Base-by-base conservation (phyloP, 2,888 invertebrate genomes). In the Dichetophora obliterata region DNA sequence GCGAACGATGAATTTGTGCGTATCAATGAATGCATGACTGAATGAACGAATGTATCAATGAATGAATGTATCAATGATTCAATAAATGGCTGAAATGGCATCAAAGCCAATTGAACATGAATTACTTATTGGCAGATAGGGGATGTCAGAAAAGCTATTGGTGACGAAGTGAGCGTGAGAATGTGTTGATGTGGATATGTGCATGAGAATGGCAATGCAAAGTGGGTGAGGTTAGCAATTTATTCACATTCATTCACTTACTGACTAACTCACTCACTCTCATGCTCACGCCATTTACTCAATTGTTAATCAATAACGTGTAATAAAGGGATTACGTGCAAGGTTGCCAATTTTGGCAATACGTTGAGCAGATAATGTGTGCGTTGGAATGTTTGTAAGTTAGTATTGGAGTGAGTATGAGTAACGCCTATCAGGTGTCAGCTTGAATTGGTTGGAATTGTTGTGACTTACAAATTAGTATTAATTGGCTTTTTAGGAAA, bases 291-390 rank as follows among this genome's bases (percentile, higher is more conserved):
- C 63, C 63, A 65, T 19, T 65, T 50, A 68, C 48, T 68, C 50
- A 68, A 48, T 48, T 68, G 68, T 50, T 9, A 68, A 68, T 48
- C 68, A 68, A 59, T 24, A 22, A 22, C 24, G 24, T 43, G 19
- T 74, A 54, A 66, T 22, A 31, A 27, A 50, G 31, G 65, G 22
- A 74, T 74, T 74, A 50, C 63, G 63, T 74, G 73, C 31, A 61
- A 43, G 19, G 48, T 61, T 59, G 61, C 27, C 73, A 50, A 63
- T 59, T 54, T 54, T 19, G 2, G 54, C 22, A 5, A 22, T 22
- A 22, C 54, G 19, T 19, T 54, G 19, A 54, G 19, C 54, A 19
- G 8, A 22, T 54, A 9, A 54, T 19, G 54, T 54, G 19, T 54
- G 19, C 5, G 43, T 43, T 9, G 1, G 19, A 2, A 22, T 22